These are phyloP conservation scores for Mamestra brassicae DNA, from an alignment of 2,888 invertebrate genomes.

Conservation along the genomic window DNA sequence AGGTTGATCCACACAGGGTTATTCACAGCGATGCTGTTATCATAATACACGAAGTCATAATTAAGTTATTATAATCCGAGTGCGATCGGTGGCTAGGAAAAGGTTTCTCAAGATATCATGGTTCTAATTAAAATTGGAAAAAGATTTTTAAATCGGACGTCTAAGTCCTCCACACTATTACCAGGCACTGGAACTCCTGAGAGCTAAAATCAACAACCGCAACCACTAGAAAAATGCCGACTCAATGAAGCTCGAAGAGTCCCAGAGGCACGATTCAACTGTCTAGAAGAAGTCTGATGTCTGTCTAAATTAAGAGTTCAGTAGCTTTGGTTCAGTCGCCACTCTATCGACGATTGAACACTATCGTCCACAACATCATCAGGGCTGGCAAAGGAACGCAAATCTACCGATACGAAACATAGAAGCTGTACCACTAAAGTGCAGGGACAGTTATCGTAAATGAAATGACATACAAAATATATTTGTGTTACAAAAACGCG, in stretches of 20 bases:
- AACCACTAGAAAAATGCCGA: not conserved
- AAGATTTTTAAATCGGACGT: not conserved
- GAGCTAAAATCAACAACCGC: too few relatives aligned
- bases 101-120: not conserved
- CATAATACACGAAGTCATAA: constrained; percentile 38
- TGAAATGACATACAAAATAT: not conserved
- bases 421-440: not conserved
- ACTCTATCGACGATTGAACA: not conserved
- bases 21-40: constrained; percentile 38
- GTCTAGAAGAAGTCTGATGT: too few relatives aligned
- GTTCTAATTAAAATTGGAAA: not conserved
- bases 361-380: not conserved
- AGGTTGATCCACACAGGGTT: constrained; percentile 40
- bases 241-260: not conserved
- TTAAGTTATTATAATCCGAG: constrained; percentile 37
- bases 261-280: not conserved
- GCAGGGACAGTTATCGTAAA: not conserved
- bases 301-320: not conserved
- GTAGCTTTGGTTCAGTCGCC: not conserved
- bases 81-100: not conserved
- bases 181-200: not conserved
- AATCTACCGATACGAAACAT: not conserved
- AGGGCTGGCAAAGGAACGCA: not conserved
- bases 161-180: not conserved
- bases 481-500: too few relatives aligned